Evolutionary conservation across 2,113 vertebrate genomes (phyloP), one percentile per base, ranked within the genome.

Genomic region (Cyanoderma ruficeps): DNA sequence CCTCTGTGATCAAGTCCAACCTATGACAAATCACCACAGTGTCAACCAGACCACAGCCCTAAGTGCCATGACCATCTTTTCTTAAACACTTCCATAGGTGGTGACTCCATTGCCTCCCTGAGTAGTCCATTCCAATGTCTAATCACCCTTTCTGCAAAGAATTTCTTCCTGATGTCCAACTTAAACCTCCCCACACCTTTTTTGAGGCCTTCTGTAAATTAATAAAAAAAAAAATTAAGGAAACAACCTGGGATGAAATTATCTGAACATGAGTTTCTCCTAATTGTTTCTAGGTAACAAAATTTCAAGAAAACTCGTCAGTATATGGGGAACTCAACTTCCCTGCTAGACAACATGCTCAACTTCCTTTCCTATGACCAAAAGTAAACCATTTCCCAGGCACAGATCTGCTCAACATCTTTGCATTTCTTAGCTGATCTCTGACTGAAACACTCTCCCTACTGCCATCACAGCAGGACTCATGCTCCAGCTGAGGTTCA

Each of bases 211-310:
- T 80, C 21, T 31, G 15, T 53, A 71, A 68, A 60, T 35, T 28
- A 74, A n/a, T 21, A 44, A n/a, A 50, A 31, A 4, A 1, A 28
- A 4, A 1, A 2, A 2, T 18, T 15, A 41, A 24, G 3, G 10
- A 53, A 74, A 46, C 27, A 53, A 13, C 14, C 13, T 27, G 9
- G 3, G 18, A 27, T 18, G 11, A 87, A 75, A n/a, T 10, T 7
- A 39, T 35, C 7, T 1, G 3, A 64, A 47, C 10, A 37, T 31
- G 15, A 76, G 1, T 70, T 86, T 17, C 12, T 55, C 10, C 8
- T 41, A 6, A 9, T 12, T 64, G 11, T 78, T 50, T 75, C 30
- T 44, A 33, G 2, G 10, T 10, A 9, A 68, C 5, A 70, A 81
- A 41, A 81, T 63, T 59, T 31, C 16, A 64, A 72, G n/a, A 59